Conservation (phyloP, 2,113 vertebrate species). For the Zosterops lateralis region DNA sequence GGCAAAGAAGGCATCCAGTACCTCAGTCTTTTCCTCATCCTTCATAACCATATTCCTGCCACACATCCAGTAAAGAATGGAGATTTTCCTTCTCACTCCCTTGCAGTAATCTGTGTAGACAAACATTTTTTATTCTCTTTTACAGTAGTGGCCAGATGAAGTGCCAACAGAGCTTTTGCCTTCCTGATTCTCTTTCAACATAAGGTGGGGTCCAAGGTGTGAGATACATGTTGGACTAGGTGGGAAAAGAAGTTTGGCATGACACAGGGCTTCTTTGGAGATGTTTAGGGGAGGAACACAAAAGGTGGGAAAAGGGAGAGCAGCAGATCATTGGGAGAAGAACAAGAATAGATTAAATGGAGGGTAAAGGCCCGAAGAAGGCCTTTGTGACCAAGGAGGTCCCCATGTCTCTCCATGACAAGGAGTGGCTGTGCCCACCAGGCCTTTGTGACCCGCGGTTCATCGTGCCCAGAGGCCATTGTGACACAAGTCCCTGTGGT, state of each 20-base stretch:
- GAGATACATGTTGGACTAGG: neutral
- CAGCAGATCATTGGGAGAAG: neutral
- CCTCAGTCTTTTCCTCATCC: neutral
- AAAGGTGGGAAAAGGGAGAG: neutral
- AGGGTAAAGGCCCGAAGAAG: neutral
- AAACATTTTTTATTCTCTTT: neutral
- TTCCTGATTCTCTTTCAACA: neutral
- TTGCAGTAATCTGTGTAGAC: no score
- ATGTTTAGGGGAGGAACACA: neutral
- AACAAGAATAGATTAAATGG: rapidly evolving
- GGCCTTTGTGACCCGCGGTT: neutral
- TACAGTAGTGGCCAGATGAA: neutral
- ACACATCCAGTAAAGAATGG: rapidly evolving
- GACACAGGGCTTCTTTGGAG: neutral
- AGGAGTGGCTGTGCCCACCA: rapidly evolving
- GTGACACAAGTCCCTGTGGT: neutral
- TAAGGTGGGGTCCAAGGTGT: rapidly evolving
- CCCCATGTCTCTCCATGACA: no score
- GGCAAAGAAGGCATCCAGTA: neutral
- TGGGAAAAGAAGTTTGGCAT: neutral
- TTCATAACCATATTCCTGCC: rapidly evolving
- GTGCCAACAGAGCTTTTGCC: no score
- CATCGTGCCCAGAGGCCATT: neutral
- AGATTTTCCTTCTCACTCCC: rapidly evolving
- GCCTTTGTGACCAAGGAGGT: neutral